Evolutionary conservation across 2,888 invertebrate genomes (phyloP), one percentile per base, ranked within the genome.

Genomic region (Thera britannica): DNA sequence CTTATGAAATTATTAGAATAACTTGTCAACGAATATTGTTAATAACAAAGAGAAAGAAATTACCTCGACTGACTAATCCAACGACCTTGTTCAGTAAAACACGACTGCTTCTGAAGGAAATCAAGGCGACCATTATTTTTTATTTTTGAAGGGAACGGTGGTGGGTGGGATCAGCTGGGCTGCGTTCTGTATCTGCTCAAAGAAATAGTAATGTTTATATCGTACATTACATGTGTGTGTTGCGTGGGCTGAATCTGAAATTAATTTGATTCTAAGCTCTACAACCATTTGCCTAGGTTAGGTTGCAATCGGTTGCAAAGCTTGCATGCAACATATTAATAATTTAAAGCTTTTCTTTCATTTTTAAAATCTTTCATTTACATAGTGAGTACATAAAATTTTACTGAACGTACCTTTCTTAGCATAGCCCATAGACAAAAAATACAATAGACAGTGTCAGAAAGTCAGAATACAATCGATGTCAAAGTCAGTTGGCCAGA

Each of bases 21-120:
- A 11, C 9, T 54, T 11, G n/a, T 34, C 48, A 46, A 6, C n/a
- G 12, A 9, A 9, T 7, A 7, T 46, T 46, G 46, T 6, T 54
- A 46, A 49, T 44, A 36, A 34, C 7, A 61, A 65, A 62, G 52
- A 59, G 52, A 86, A 86, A 81, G 82, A 81, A 72, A 75, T 87
- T 83, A 92, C 93, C 92, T 93, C 92, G 92, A 79, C 80, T 75
- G 70, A 86, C 77, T 78, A 80, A 83, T 76, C 83, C 83, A 57
- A 75, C 81, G 73, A 83, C 86, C 83, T 87, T 87, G 83, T 73
- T 80, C 68, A 78, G 67, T 70, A 87, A 77, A 81, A 78, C 77
- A 78, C 77, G 38, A 35, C 52, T n/a, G 34, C 55, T 62, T 56
- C 62, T 77, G 77, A 79, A 64, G 62, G 75, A 76, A 67, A 78